Evolutionary conservation across 2,888 invertebrate species (phyloP).

Genomic region (Rhagonycha fulva): DNA sequence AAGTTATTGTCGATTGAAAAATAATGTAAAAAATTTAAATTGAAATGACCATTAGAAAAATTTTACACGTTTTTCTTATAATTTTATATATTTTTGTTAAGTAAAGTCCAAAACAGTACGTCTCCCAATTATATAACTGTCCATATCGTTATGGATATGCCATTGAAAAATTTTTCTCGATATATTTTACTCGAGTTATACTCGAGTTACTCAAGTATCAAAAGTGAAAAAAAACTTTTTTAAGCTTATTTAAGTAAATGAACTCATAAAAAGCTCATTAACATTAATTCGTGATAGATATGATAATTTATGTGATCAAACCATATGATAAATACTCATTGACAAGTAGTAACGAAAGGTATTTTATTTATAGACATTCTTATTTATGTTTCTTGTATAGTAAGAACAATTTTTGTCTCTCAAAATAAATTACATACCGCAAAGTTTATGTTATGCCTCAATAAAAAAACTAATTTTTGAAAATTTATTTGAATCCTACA

Average conservation of each 20-base stretch:
- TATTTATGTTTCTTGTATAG: slow-evolving; percentile 22
- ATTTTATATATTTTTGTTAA: not conserved
- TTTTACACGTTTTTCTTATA: not conserved
- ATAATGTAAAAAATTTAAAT: no score
- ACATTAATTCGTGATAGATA: slow-evolving; percentile 21
- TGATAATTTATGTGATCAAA: slow-evolving; percentile 26
- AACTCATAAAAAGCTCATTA: slow-evolving; percentile 27
- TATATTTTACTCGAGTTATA: no score
- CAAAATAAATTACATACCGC: not conserved
- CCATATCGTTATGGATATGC: not conserved
- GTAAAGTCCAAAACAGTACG: not conserved
- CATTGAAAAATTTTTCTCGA: not conserved
- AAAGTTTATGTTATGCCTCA: not conserved
- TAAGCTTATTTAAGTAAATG: slow-evolving; percentile 15
- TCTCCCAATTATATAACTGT: not conserved
- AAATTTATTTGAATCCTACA: not conserved
- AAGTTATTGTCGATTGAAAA: not conserved
- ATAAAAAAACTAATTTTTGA: not conserved
- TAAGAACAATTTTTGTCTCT: slow-evolving; percentile 32
- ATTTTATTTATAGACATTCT: slow-evolving; percentile 30
- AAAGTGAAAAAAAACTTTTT: not conserved
- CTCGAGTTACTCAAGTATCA: not conserved
- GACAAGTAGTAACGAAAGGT: slow-evolving; percentile 23
- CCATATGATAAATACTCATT: slow-evolving; percentile 24
- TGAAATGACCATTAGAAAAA: not conserved